Evolutionary conservation across 2,113 vertebrate species (phyloP).

Genomic region (Periophthalmodon schlosseri): DNA sequence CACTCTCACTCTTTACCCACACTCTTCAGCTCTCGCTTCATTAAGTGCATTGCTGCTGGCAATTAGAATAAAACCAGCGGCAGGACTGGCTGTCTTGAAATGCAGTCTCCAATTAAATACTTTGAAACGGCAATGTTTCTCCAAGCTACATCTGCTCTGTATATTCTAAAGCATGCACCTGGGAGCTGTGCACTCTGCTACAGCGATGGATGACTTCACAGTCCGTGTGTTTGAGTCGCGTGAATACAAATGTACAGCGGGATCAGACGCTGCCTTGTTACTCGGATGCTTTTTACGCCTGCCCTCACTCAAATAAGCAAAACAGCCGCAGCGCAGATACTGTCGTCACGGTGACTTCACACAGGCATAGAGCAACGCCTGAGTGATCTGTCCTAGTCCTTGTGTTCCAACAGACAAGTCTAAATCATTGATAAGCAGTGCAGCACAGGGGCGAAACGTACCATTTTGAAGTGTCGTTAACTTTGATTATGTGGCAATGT

Average conservation of each 20-base stretch:
- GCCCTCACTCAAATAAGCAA: constrained; percentile 38
- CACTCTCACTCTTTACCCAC: constrained; percentile 75
- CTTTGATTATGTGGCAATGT: constrained; percentile 56
- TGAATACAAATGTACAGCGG: constrained; percentile 39
- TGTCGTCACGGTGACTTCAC: constrained; percentile 31
- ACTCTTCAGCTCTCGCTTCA: constrained; percentile 77
- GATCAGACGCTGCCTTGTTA: constrained; percentile 39
- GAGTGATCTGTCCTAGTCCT: constrained; percentile 40
- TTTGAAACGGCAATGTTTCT: constrained; percentile 71
- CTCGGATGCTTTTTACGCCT: constrained; percentile 34
- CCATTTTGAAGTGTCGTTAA: constrained; percentile 49
- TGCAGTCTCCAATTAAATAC: constrained; percentile 79
- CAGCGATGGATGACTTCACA: constrained; percentile 46
- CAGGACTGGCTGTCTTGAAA: constrained; percentile 78
- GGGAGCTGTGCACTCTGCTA: constrained; percentile 50
- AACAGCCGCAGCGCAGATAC: constrained; percentile 36
- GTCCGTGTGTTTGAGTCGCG: constrained; percentile 41
- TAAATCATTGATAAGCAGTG: constrained; percentile 43
- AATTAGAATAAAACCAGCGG: constrained; percentile 81
- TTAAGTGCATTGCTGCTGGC: constrained; percentile 79
- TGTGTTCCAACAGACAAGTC: constrained; percentile 17
- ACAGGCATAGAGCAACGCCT: constrained; percentile 11
- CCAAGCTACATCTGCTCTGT: constrained; percentile 66
- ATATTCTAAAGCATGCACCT: constrained; percentile 69
- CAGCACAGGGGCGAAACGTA: constrained; percentile 27